Evolutionary conservation across 2,888 invertebrate species (phyloP).

Genomic region (Suillia variegata): DNA sequence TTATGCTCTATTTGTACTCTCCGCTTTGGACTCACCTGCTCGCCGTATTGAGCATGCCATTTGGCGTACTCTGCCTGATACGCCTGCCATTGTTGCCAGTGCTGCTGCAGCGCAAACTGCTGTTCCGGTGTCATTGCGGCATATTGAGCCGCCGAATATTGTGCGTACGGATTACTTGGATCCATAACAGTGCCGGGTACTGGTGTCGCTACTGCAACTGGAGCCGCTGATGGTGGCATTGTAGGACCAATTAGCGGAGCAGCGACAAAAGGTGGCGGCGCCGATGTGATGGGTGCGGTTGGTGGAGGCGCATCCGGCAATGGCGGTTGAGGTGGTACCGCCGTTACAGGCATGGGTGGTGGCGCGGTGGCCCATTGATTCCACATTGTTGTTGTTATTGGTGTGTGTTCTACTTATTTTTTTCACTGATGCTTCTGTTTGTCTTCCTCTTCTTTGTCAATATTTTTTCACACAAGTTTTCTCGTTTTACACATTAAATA

Average conservation of each 20-base stretch:
- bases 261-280: constrained; percentile 11
- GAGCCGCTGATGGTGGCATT: constrained; percentile 22
- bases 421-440: no score
- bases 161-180: constrained; percentile 44
- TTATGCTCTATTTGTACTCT: no score
- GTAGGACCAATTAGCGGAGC: constrained; percentile 36
- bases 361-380: constrained; percentile 45
- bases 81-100: constrained; percentile 61
- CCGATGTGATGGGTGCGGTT: constrained; percentile 35
- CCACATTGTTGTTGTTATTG: constrained; percentile 49
- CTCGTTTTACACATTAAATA: no score
- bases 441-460: no score
- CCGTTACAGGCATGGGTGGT: constrained; percentile 32
- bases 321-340: constrained; percentile 43
- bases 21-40: constrained; percentile 58
- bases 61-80: constrained; percentile 60
- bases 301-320: constrained; percentile 45
- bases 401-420: no score
- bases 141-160: constrained; percentile 55
- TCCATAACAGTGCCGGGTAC: constrained; percentile 9
- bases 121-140: constrained; percentile 58
- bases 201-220: constrained; percentile 1
- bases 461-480: no score
- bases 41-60: constrained; percentile 61
- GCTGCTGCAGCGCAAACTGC: constrained; percentile 58